phyloP scores from a whole-genome alignment of 1,140 invertebrate genomes.

The Drosophila nasuta region DNA sequence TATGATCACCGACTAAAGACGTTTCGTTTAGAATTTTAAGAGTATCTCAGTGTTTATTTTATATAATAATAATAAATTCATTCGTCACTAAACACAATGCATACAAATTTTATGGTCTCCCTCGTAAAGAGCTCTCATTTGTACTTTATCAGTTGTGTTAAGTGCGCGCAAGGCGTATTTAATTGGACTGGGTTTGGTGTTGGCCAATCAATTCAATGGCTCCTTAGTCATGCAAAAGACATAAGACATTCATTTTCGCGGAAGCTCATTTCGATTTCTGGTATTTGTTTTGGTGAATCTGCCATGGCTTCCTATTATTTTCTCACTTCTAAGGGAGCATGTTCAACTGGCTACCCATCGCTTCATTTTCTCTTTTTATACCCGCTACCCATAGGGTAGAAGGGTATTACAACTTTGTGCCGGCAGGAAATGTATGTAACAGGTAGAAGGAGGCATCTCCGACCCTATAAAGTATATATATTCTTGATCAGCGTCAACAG shows the following conservation, averaged over 20 bases:
- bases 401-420: too few species aligned
- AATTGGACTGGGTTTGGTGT: conserved; percentile 51
- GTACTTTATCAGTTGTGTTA: conserved; percentile 18
- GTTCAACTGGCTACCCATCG: conserved; percentile 49
- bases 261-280: conserved; percentile 81
- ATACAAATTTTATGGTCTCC: conserved; percentile 25
- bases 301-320: conserved; percentile 37
- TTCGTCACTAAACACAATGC: neutral
- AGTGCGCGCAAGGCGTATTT: conserved; percentile 44
- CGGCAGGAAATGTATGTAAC: too few species aligned
- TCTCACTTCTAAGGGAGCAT: conserved; percentile 11
- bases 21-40: neutral
- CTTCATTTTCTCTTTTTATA: conserved; percentile 48
- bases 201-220: conserved; percentile 84
- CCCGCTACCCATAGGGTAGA: too few species aligned
- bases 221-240: conserved; percentile 85
- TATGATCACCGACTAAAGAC: conserved; percentile 14
- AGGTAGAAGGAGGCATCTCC: too few species aligned
- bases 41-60: neutral
- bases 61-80: conserved; percentile 9
- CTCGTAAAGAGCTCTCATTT: conserved; percentile 21
- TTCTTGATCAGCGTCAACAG: too few species aligned
- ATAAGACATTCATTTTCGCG: conserved; percentile 87
- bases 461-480: too few species aligned
- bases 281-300: conserved; percentile 35